phyloP scores from a whole-genome alignment of 1,140 invertebrate genomes.

The Lepidotrigona ventralis region DNA sequence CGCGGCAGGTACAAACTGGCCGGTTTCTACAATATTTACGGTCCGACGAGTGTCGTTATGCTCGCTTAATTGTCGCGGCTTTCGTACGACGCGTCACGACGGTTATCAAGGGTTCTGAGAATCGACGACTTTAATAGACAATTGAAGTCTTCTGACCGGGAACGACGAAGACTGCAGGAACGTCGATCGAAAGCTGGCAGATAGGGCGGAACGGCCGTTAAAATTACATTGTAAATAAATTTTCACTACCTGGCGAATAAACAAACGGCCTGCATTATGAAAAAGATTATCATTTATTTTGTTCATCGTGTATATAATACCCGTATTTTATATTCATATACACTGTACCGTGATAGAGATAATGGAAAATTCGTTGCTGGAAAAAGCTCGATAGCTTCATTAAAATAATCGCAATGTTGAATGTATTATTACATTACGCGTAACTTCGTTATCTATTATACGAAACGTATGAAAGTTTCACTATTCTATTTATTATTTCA shows the following conservation, averaged over 20 bases:
- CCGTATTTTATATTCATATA: not conserved
- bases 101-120: not conserved
- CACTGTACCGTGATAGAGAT: not conserved
- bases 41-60: not conserved
- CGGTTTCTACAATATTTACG: conserved; percentile 13
- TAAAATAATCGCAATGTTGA: not conserved
- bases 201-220: not conserved
- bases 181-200: not conserved
- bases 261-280: not conserved
- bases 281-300: not conserved
- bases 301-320: not conserved
- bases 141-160: not conserved
- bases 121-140: not conserved
- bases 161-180: not conserved
- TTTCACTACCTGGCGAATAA: too few species aligned
- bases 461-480: not conserved
- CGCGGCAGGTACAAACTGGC: not conserved
- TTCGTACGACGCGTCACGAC: not conserved
- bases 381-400: not conserved
- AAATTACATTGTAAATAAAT: not conserved
- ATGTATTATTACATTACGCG: not conserved
- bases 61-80: not conserved
- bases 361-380: not conserved
- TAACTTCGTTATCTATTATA: too few species aligned
- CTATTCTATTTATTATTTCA: not conserved